Percentiles rank a stretch among this genome's conserved stretches.
Evolutionary conservation across 2,888 invertebrate genomes (phyloP).

Genomic region (Ochropacha duplaris): DNA sequence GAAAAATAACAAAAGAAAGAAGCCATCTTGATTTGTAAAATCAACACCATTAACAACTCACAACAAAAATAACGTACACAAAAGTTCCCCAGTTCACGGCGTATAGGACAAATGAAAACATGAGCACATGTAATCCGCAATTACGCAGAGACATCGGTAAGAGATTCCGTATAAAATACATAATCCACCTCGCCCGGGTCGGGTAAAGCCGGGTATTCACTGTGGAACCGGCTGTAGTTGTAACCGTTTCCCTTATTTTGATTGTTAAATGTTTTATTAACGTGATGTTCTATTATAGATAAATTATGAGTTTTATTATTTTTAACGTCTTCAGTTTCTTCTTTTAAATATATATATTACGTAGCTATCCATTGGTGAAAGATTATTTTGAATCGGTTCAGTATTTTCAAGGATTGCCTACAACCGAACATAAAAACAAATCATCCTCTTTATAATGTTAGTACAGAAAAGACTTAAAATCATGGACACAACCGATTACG

Average conservation of each 20-base stretch:
- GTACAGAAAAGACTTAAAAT: too few species aligned
- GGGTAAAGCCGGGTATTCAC: constrained; percentile 31
- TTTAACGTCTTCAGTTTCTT: too few species aligned
- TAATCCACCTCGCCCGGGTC: constrained; percentile 54
- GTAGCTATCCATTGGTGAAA: too few species aligned
- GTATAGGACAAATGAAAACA: constrained; percentile 68
- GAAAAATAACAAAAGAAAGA: too few species aligned
- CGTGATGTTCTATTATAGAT: neutral
- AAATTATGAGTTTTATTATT: neutral
- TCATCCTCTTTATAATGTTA: too few species aligned
- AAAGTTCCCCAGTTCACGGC: constrained; percentile 19
- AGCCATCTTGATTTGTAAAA: too few species aligned
- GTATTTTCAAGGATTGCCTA: too few species aligned
- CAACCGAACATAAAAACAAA: too few species aligned
- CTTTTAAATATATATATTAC: too few species aligned
- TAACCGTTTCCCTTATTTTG: neutral
- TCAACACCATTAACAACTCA: neutral
- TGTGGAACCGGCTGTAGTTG: constrained; percentile 24
- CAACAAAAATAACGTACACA: neutral
- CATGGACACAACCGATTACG: too few species aligned
- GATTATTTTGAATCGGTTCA: too few species aligned
- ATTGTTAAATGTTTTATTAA: neutral
- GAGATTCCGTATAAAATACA: constrained; percentile 75
- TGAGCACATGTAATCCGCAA: constrained; percentile 73
- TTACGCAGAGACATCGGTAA: constrained; percentile 76